Percentiles rank a stretch among this genome's conserved stretches.
These are phyloP conservation scores for Calameuta pallipes DNA, from an alignment of 2,888 invertebrate species.

Conservation along the genomic window DNA sequence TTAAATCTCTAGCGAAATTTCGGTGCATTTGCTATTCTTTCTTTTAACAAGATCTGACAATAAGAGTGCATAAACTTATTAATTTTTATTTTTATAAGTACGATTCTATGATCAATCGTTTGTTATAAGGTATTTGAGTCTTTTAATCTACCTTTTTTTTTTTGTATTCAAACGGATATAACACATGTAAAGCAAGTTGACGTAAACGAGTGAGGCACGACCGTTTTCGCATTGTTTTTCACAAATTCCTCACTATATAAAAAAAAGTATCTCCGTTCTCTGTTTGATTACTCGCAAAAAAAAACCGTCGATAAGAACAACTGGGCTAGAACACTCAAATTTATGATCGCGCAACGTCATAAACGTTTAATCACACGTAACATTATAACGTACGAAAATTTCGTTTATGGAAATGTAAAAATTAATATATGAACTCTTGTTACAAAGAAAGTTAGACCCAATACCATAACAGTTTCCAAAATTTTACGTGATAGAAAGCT, in stretches of 20 bases:
- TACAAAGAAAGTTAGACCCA: background rate
- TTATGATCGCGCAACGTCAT: background rate
- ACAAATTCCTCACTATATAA: background rate
- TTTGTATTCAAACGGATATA: slow-evolving; percentile 10
- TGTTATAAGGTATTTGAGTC: background rate
- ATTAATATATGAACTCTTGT: background rate
- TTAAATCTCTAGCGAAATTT: slow-evolving; percentile 18
- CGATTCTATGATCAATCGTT: slow-evolving; percentile 9
- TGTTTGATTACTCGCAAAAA: background rate
- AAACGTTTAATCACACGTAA: background rate
- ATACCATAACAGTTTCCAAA: background rate
- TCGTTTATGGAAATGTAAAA: background rate
- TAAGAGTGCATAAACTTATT: slow-evolving; percentile 50
- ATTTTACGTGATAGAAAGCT: background rate
- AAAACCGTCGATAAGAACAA: background rate
- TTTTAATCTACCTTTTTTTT: background rate
- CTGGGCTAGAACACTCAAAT: background rate
- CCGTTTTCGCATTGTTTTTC: background rate
- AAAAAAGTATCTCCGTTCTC: background rate
- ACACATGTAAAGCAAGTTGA: background rate
- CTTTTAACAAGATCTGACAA: slow-evolving; percentile 51
- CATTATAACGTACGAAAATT: background rate
- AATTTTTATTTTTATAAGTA: slow-evolving; percentile 27
- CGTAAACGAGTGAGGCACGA: background rate
- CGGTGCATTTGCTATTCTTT: slow-evolving; percentile 18